Evolutionary conservation across 2,888 invertebrate genomes (phyloP), one percentile per base, ranked within the genome.

Genomic region (Drosophila formosana): DNA sequence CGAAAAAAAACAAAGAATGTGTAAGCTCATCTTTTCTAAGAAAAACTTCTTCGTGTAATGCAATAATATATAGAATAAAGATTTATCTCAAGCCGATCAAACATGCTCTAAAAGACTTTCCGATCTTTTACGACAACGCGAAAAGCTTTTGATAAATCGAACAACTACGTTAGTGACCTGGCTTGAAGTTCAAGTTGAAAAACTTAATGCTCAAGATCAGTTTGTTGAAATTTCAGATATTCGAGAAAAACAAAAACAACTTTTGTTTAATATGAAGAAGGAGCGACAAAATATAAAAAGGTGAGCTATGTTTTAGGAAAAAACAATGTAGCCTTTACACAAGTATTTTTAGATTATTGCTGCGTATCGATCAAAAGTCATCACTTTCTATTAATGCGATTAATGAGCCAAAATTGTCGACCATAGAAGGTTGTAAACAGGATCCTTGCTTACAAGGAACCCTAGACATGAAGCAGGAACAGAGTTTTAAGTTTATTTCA

Each of bases 201-300:
- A 2, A 39, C 18, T 50, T 8, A 30, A 9, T n/a, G 4, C 28
- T 6, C 7, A 50, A n/a, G n/a, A 30, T 8, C 39, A 3, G 2
- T 49, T 39, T 2, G 9, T 3, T 7, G 3, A 30, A 8, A 25
- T 39, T 45, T 6, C 28, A 1, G 28, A 58, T 9, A 49, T 58
- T 8, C 18, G 25, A 0, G 8, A 50, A n/a, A 49, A 30, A 23
- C 49, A 58, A 30, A 9, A 49, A 3, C 26, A 8, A 30, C n/a
- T 58, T n/a, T 23, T 58, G n/a, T 3, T 49, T 1, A 49, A 50
- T 6, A 50, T 58, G 58, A 8, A 39, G 2, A 58, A 30, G 28
- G 58, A 58, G n/a, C 28, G 50, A 28, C 39, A 39, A 30, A 39
- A 58, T 9, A 39, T 58, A 23, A 39, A 58, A 3, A 39, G 49